A percentile compares a stretch with the other conserved stretches of the same genome.
Conservation (phyloP, 2,888 invertebrate species). For the Caenorhabditis sinica region DNA sequence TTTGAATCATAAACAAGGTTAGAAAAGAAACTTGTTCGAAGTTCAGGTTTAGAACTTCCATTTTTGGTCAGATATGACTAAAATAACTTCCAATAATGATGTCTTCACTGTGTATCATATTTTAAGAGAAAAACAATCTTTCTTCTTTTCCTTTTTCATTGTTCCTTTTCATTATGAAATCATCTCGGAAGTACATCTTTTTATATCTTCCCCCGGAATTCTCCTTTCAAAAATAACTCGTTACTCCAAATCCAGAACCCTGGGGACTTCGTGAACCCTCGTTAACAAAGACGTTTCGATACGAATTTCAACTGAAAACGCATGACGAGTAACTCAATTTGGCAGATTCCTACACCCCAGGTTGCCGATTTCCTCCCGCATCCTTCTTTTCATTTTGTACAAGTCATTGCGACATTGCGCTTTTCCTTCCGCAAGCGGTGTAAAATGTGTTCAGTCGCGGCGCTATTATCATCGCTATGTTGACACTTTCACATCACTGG, state of each 20-base stretch:
- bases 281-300: constrained; percentile 37
- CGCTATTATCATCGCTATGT: constrained; percentile 13
- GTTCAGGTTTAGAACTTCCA: neutral
- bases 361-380: constrained; percentile 22
- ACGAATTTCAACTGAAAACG: constrained; percentile 37
- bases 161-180: constrained; percentile 17
- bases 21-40: neutral
- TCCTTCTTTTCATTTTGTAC: neutral
- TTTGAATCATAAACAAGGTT: no score
- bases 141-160: constrained; percentile 1
- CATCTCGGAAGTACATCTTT: constrained; percentile 5
- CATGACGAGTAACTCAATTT: constrained; percentile 59
- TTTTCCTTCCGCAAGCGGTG: neutral
- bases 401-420: constrained; percentile 19
- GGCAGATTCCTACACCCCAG: constrained; percentile 48
- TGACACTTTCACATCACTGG: constrained; percentile 3
- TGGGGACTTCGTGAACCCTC: constrained; percentile 33
- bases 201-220: neutral
- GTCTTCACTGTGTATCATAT: neutral
- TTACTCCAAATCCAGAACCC: constrained; percentile 1
- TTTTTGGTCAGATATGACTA: neutral
- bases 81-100: neutral
- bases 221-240: neutral
- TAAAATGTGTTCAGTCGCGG: neutral
- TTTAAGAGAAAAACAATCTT: neutral